Percentiles rank a stretch among this genome's conserved stretches.
Conservation (phyloP, 1,140 invertebrate genomes). For the Trachymyrmex cornetzi region DNA sequence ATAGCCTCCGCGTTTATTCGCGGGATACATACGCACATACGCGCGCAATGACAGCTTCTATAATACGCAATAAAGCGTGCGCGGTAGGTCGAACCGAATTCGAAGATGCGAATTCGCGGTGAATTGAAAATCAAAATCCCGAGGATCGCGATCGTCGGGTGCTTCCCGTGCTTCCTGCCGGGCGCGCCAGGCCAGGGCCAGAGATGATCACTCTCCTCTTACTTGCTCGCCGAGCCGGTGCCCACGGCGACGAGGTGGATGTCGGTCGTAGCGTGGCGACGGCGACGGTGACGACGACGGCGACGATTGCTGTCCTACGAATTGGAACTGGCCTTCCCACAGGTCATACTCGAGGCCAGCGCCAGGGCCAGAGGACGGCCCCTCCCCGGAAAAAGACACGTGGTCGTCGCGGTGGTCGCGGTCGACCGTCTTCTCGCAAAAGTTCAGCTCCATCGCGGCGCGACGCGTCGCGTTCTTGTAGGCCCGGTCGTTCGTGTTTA, state of each 20-base stretch:
- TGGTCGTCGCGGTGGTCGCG: slow-evolving; percentile 71
- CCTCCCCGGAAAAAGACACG: slow-evolving; percentile 65
- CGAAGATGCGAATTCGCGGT: neutral
- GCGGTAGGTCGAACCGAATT: neutral
- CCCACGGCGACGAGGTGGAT: slow-evolving; percentile 63
- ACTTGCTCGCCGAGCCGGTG: slow-evolving; percentile 79
- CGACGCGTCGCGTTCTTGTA: slow-evolving; percentile 39
- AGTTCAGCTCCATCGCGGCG: slow-evolving; percentile 60
- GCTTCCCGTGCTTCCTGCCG: neutral
- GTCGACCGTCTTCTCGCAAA: slow-evolving; percentile 55
- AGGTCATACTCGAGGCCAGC: slow-evolving; percentile 91
- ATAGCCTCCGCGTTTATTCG: neutral
- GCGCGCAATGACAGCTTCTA: slow-evolving; percentile 2
- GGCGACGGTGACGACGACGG: neutral
- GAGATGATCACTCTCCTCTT: slow-evolving; percentile 64
- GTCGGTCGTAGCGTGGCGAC: slow-evolving; percentile 33
- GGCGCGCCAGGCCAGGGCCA: neutral
- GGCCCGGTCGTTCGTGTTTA: slow-evolving; percentile 62
- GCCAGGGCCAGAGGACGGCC: slow-evolving; percentile 72
- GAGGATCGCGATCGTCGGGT: neutral
- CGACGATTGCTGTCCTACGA: slow-evolving; percentile 87
- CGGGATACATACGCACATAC: neutral
- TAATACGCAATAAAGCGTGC: neutral
- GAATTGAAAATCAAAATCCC: slow-evolving; percentile 1
- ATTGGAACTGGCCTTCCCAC: slow-evolving; percentile 95